Conservation (phyloP, 2,797 vertebrate species). For the Tapera naevia region DNA sequence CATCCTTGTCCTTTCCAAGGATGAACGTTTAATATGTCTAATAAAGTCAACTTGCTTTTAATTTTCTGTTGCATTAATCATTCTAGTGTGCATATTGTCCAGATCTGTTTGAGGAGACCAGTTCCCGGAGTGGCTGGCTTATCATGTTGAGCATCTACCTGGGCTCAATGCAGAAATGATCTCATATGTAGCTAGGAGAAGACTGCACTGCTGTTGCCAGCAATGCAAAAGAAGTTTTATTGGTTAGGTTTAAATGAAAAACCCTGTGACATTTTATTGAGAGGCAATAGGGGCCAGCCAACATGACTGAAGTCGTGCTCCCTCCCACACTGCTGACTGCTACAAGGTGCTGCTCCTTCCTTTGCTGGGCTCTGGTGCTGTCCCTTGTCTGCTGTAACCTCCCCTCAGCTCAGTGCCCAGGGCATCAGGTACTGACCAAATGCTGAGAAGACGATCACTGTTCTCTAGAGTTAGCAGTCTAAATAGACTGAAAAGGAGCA, state of each 20-base stretch:
- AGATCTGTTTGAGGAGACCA: not conserved
- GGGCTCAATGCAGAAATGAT: not conserved
- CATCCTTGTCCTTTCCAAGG: not conserved
- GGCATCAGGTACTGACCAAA: not conserved
- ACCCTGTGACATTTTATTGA: not conserved
- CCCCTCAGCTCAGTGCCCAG: not conserved
- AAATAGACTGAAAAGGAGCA: not conserved
- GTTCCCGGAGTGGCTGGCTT: not conserved
- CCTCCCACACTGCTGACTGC: not conserved
- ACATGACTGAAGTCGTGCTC: not conserved
- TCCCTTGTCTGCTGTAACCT: not conserved
- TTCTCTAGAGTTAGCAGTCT: not conserved
- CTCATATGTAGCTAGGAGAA: not conserved
- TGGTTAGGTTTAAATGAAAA: not conserved
- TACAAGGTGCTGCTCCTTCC: not conserved
- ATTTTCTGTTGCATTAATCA: not conserved
- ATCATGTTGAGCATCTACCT: not conserved
- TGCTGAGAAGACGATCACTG: not conserved
- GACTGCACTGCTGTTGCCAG: not conserved
- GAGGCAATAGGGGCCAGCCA: not conserved
- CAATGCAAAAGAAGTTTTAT: not conserved
- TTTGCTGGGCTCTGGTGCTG: not conserved
- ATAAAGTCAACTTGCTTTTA: not conserved
- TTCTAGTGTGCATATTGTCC: not conserved
- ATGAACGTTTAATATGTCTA: not conserved